phyloP scores from a whole-genome alignment of 2,797 vertebrate species.

The Peromyscus attwateri region DNA sequence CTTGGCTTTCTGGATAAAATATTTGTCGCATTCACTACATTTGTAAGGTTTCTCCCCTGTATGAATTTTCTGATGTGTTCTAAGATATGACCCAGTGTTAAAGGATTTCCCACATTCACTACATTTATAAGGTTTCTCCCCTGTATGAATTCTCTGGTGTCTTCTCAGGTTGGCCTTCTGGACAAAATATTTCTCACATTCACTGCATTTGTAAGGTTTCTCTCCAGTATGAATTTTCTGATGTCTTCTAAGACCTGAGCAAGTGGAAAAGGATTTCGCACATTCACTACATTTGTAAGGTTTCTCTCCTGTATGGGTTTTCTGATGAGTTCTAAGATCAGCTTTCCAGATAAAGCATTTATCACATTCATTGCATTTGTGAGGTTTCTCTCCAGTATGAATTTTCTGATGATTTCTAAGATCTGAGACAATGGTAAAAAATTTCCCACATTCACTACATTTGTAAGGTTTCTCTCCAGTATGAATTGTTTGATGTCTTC shows the following conservation, averaged over 20 bases:
- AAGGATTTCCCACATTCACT: conserved; percentile 78
- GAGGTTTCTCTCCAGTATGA: conserved; percentile 64
- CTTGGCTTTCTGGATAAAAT: background rate
- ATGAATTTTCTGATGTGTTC: conserved; percentile 73
- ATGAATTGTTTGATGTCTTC: background rate
- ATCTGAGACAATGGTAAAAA: background rate
- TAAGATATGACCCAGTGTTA: conserved; percentile 75
- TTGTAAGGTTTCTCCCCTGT: conserved; percentile 65
- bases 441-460: background rate
- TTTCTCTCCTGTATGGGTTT: background rate
- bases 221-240: conserved; percentile 79
- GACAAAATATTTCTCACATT: conserved; percentile 79
- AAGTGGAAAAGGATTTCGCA: conserved; percentile 69
- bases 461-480: conserved; percentile 38
- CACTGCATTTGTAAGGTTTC: conserved; percentile 77
- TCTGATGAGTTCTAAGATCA: background rate
- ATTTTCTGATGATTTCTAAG: conserved; percentile 70
- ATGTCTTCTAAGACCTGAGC: conserved; percentile 76
- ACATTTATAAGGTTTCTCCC: conserved; percentile 80
- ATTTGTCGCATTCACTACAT: background rate
- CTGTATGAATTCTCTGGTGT: conserved; percentile 79
- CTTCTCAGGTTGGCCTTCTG: conserved; percentile 76
- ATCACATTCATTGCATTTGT: conserved; percentile 59
- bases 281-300: conserved; percentile 12
- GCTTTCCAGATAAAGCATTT: conserved; percentile 52